Percentiles rank a stretch among this genome's conserved stretches.
phyloP scores from a whole-genome alignment of 2,797 vertebrate species.

The Florisuga fusca region DNA sequence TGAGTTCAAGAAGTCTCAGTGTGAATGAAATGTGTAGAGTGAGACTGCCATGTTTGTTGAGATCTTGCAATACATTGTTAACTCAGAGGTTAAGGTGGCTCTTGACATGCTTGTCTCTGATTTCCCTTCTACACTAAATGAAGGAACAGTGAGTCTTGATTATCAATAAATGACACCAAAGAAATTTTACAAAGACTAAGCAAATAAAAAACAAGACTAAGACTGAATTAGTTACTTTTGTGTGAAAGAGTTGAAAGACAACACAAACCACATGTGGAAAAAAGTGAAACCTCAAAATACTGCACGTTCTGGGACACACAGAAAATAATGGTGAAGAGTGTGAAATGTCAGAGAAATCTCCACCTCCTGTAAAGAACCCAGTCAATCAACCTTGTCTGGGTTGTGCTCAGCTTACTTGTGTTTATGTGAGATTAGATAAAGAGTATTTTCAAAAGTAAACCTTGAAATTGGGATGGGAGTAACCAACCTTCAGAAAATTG shows the following conservation, averaged over 20 bases:
- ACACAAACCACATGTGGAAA: not conserved
- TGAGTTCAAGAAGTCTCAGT: not conserved
- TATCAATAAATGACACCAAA: not conserved
- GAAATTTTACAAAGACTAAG: not conserved
- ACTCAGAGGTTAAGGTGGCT: not conserved
- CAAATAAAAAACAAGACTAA: fast-evolving
- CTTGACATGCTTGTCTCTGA: not conserved
- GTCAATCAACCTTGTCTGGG: not conserved
- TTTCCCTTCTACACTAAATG: not conserved
- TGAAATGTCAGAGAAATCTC: not conserved
- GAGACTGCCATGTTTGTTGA: not conserved
- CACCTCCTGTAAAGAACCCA: not conserved
- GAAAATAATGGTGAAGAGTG: not conserved
- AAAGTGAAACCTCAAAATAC: not conserved
- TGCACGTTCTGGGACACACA: fast-evolving
- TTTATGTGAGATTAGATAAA: not conserved
- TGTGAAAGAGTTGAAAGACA: not conserved
- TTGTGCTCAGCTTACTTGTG: not conserved
- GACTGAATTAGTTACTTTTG: not conserved
- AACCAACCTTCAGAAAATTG: not conserved
- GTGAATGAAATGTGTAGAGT: not conserved
- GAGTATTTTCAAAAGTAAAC: not conserved
- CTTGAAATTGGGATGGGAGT: not conserved
- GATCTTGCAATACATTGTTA: not conserved
- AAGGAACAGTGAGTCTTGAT: not conserved